phyloP scores from a whole-genome alignment of 1,140 invertebrate species.

The Antheraea mylitta region DNA sequence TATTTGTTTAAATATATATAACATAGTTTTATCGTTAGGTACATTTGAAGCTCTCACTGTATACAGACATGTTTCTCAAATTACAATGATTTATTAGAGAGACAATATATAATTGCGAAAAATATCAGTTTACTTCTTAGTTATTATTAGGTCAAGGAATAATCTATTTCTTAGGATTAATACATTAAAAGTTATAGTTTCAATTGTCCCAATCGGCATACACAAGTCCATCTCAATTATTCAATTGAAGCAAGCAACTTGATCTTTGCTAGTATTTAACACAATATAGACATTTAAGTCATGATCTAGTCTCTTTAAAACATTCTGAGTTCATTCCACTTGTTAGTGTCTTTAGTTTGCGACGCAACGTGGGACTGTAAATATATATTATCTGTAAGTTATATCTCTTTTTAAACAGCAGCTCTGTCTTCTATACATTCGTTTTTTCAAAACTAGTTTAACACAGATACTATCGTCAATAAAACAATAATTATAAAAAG shows the following conservation, averaged over 20 bases:
- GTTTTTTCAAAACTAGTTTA: too few species aligned
- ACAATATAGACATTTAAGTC: not conserved
- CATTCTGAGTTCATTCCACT: constrained; percentile 1
- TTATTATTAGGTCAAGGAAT: constrained; percentile 4
- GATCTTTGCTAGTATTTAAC: not conserved
- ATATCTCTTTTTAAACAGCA: not conserved
- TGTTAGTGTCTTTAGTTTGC: not conserved
- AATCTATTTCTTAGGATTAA: not conserved
- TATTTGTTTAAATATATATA: too few species aligned
- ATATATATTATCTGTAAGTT: not conserved
- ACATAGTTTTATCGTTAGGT: too few species aligned
- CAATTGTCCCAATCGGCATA: not conserved
- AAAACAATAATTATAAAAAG: too few species aligned
- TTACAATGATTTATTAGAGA: too few species aligned
- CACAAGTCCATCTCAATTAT: not conserved
- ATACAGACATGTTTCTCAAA: too few species aligned
- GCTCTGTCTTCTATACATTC: too few species aligned
- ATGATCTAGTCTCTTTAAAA: not conserved
- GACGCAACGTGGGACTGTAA: not conserved
- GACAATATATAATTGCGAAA: not conserved
- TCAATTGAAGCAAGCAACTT: not conserved
- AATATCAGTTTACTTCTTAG: not conserved
- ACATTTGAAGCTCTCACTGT: too few species aligned
- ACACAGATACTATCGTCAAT: too few species aligned
- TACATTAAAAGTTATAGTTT: not conserved